A percentile compares a stretch with the other conserved stretches of the same genome.
phyloP scores from a whole-genome alignment of 2,797 vertebrate genomes.

The Benthosema pterotum region DNA sequence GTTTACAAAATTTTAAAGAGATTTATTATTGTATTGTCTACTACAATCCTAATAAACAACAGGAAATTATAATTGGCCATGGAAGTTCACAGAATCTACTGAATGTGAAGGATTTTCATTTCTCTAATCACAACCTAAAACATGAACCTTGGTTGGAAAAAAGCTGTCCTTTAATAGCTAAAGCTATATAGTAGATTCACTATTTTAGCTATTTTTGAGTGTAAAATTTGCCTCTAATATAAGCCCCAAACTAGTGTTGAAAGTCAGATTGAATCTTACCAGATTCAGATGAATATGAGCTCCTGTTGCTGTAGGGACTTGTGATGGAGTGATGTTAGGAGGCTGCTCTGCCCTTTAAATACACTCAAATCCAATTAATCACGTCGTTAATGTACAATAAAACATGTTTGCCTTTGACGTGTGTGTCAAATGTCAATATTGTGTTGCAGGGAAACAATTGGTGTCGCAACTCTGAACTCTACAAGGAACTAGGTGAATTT shows the following conservation, averaged over 20 bases:
- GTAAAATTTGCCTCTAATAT: no score
- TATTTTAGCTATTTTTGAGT: no score
- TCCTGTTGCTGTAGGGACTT: slow-evolving; percentile 1
- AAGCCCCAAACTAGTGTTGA: background rate
- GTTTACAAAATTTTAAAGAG: no score
- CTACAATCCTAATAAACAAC: no score
- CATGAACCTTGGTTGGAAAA: no score
- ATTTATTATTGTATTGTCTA: no score
- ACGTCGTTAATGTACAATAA: background rate
- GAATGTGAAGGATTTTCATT: no score
- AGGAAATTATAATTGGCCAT: no score
- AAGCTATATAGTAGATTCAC: no score
- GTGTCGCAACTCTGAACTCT: background rate
- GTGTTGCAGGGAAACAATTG: background rate
- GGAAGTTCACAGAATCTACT: no score
- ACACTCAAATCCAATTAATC: background rate
- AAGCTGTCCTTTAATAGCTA: no score
- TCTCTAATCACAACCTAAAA: no score
- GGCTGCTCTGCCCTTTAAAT: slow-evolving; percentile 16
- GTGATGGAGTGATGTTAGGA: slow-evolving; percentile 1
- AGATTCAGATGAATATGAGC: background rate
- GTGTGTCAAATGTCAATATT: background rate
- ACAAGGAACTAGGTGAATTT: background rate
- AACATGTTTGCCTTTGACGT: slow-evolving; percentile 8
- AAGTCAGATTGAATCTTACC: background rate